phyloP scores from a whole-genome alignment of 2,888 invertebrate genomes.

The Acanthoscelides obtectus region DNA sequence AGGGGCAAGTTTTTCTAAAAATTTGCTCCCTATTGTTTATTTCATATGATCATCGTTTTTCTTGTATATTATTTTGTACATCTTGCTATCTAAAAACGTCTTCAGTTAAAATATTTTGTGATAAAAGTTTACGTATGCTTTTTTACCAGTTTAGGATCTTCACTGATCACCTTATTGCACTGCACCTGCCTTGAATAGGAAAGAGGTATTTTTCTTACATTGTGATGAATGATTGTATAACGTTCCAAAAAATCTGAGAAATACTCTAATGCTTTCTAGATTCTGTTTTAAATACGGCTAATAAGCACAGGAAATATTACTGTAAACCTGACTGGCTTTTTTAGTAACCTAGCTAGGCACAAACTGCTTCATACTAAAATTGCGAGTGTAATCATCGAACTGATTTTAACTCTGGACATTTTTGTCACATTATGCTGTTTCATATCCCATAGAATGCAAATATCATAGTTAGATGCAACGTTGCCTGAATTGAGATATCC shows the following conservation, averaged over 20 bases:
- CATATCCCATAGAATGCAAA: background rate
- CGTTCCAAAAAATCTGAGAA: background rate
- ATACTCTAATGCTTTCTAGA: too few species aligned
- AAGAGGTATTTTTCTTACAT: background rate
- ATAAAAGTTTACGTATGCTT: too few species aligned
- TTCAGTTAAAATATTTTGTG: too few species aligned
- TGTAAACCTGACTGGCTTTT: background rate
- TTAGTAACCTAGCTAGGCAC: background rate
- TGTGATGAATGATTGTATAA: background rate
- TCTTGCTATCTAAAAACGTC: too few species aligned
- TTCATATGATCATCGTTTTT: too few species aligned
- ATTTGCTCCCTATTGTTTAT: too few species aligned
- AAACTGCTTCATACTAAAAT: background rate
- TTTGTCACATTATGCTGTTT: background rate
- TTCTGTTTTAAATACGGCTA: background rate
- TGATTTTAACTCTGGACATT: background rate
- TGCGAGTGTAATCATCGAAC: background rate
- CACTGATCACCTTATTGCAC: background rate
- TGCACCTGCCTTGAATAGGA: background rate
- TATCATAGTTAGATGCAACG: background rate
- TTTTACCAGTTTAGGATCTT: too few species aligned
- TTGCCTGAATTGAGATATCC: background rate
- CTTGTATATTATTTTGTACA: too few species aligned
- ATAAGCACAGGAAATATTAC: background rate
- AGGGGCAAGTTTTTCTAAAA: too few species aligned